Evolutionary conservation across 2,888 invertebrate genomes (phyloP), one percentile per base, ranked within the genome.

Genomic region (Spisula solida): DNA sequence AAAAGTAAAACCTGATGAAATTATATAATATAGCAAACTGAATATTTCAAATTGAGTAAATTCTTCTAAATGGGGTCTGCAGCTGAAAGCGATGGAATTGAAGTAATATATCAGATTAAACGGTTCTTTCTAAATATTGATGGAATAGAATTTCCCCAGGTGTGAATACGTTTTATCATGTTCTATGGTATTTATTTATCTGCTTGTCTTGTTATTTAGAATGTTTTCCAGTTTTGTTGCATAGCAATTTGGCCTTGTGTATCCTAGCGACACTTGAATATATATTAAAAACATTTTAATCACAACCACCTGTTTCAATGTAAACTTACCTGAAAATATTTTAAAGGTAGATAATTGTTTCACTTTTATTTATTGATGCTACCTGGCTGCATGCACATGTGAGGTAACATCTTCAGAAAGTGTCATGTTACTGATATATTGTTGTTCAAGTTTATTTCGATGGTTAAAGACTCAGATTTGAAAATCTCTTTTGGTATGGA

Each of bases 141-240:
- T 66, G 60, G 25, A 66, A 66, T 66, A 25, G n/a, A 66, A 66
- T 66, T 66, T 66, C 25, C n/a, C 51, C 60, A 66, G 60, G 60
- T 66, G 60, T n/a, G n/a, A 66, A 66, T 66, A 25, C 20, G 60
- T 66, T 66, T 66, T 66, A 66, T 66, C 60, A 66, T 66, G 60
- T 66, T 66, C 8, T 66, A 25, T 25, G 25, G n/a, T 10, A 66
- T 66, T 66, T 66, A n/a, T 66, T 66, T 66, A 25, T 66, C n/a
- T 66, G n/a, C n/a, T 66, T 25, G 60, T 66, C 60, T 66, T 66
- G 60, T 25, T 66, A 66, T 66, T 66, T 66, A 66, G 60, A 66
- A 66, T 8, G 25, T 66, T 66, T 66, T 25, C 60, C 60, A 66
- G 60, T 25, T 25, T 66, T 66, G 60, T 66, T 66, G 60, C 25